These are phyloP conservation scores for Eupithecia insigniata DNA, from an alignment of 2,888 invertebrate species.

Conservation along the genomic window DNA sequence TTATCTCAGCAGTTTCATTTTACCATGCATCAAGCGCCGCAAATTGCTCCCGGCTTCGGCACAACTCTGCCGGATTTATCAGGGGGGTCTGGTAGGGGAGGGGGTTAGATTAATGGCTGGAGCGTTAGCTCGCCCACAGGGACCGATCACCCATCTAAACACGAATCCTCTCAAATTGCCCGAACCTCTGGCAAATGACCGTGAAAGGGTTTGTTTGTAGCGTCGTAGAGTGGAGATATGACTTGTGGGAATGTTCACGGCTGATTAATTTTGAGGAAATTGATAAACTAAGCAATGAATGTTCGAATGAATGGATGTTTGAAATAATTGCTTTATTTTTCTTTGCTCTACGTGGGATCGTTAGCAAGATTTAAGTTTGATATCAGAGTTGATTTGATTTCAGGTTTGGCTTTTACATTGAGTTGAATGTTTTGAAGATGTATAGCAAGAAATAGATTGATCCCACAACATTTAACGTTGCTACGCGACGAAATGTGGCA, in stretches of 20 bases:
- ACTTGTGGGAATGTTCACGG: constrained; percentile 10
- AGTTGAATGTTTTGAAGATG: too few species aligned
- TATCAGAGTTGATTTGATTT: not conserved
- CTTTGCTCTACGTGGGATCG: not conserved
- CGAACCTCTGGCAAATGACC: constrained; percentile 57
- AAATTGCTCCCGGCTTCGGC: constrained; percentile 54
- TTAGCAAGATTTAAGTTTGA: not conserved
- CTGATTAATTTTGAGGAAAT: constrained; percentile 14
- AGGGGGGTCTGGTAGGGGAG: constrained; percentile 29
- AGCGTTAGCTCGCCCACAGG: constrained; percentile 60
- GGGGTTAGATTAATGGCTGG: constrained; percentile 70
- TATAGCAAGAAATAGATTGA: too few species aligned
- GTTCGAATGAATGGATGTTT: not conserved
- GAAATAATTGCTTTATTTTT: not conserved
- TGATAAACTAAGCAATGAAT: not conserved
- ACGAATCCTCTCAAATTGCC: constrained; percentile 72
- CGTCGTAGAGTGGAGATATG: constrained; percentile 8
- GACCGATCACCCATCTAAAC: constrained; percentile 74
- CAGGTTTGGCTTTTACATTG: too few species aligned
- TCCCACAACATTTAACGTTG: too few species aligned
- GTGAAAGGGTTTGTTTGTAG: constrained; percentile 58
- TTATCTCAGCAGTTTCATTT: constrained; percentile 48
- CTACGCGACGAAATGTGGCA: too few species aligned
- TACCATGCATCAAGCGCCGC: constrained; percentile 58
- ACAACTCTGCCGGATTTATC: constrained; percentile 42